phyloP scores from a whole-genome alignment of 2,113 vertebrate genomes.

The Otolemur garnettii region DNA sequence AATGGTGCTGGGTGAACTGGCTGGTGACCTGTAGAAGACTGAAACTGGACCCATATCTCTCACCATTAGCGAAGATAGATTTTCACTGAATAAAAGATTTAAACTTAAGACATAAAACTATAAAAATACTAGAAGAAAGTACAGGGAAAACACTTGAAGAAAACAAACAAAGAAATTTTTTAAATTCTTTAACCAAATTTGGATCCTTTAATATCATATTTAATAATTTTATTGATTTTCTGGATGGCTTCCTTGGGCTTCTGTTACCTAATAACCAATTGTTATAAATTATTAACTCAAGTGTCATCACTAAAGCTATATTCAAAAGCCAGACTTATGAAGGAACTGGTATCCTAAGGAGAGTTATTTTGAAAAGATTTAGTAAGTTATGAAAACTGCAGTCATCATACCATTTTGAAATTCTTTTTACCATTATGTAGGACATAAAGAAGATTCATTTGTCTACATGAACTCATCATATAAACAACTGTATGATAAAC shows the following conservation, averaged over 20 bases:
- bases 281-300: neutral
- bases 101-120: too few species aligned
- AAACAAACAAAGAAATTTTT: too few species aligned
- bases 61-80: too few species aligned
- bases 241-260: neutral
- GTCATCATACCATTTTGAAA: neutral
- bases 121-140: too few species aligned
- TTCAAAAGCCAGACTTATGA: neutral
- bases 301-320: neutral
- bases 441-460: neutral
- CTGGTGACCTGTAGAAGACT: too few species aligned
- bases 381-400: conserved; percentile 26
- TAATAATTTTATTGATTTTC: conserved; percentile 28
- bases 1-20: too few species aligned
- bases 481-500: neutral
- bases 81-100: too few species aligned
- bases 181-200: neutral
- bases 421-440: conserved; percentile 2
- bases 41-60: too few species aligned
- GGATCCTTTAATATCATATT: neutral
- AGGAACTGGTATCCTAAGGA: neutral
- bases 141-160: too few species aligned
- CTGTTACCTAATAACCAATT: neutral
- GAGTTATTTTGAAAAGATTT: neutral
- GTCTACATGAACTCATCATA: too few species aligned